Conservation (phyloP, 1,140 invertebrate genomes). For the Delia radicum region DNA sequence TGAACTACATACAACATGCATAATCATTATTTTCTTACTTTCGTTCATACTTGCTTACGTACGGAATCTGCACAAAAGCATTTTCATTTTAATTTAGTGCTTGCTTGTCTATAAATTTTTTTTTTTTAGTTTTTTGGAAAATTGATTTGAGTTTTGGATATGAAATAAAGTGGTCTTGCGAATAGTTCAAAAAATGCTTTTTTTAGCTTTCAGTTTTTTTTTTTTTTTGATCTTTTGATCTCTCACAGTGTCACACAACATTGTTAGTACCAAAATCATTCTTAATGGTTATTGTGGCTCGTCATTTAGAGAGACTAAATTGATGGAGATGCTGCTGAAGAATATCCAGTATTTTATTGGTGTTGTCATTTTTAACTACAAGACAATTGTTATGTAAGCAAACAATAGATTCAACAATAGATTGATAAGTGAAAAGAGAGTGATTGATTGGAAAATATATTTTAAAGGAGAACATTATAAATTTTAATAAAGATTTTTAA, state of each 20-base stretch:
- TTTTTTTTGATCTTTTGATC: neutral
- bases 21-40: neutral
- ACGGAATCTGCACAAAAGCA: neutral
- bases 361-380: constrained; percentile 14
- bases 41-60: no score
- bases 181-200: neutral
- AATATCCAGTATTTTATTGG: neutral
- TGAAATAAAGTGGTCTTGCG: neutral
- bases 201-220: neutral
- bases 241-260: neutral
- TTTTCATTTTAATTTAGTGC: constrained; percentile 18
- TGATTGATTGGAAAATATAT: neutral
- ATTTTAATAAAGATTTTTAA: neutral
- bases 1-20: neutral
- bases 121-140: neutral
- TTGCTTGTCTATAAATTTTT: constrained; percentile 9
- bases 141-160: neutral
- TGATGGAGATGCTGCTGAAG: neutral
- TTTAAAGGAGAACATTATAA: neutral
- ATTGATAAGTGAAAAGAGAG: constrained; percentile 23
- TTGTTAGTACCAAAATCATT: neutral
- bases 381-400: neutral
- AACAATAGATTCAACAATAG: neutral
- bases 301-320: neutral
- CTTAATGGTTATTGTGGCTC: neutral